Evolutionary conservation across 2,888 invertebrate species (phyloP), one percentile per base, ranked within the genome.

Genomic region (Nasonovia ribisnigri): DNA sequence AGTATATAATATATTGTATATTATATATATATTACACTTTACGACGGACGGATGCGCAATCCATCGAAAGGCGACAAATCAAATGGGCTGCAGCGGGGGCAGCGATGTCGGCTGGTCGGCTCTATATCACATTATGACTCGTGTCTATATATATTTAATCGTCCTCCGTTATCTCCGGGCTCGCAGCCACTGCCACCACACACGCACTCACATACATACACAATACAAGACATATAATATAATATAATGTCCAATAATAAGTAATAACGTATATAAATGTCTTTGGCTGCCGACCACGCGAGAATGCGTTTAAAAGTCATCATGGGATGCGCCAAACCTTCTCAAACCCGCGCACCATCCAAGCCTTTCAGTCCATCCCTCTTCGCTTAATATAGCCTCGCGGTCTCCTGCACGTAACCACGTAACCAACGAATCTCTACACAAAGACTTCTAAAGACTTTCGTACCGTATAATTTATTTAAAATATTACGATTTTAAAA

Each of bases 11-110:
- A 24, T 46, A 86, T 24, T n/a, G n/a, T 67, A 67, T 67, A 67
- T 67, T n/a, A 67, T 77, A 77, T 42, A 42, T 54, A 36, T 77
- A 48, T 67, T 90, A 54, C 13, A 77, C 77, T n/a, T 88, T 90
- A 54, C 42, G n/a, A 86, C 46, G 86, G 54, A 91, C 54, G 54
- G 43, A 46, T 46, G 92, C 84, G 54, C 91, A 67, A 92, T 92
- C 87, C 92, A 60, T 87, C 92, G 87, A 48, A 67, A 87, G 87
- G 67, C 87, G 92, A 92, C 92, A 92, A 92, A 92, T 87, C 87
- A 92, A 92, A 92, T 48, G 87, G 36, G 48, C 91, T 92, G 57
- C 43, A n/a, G 26, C n/a, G 46, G 42, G 36, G n/a, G 87, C 88
- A 42, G 5, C 1, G n/a, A 29, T 77, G 36, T 2, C 90, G 77